Conservation (phyloP, 2,797 vertebrate genomes). For the Onychomys arenicola region DNA sequence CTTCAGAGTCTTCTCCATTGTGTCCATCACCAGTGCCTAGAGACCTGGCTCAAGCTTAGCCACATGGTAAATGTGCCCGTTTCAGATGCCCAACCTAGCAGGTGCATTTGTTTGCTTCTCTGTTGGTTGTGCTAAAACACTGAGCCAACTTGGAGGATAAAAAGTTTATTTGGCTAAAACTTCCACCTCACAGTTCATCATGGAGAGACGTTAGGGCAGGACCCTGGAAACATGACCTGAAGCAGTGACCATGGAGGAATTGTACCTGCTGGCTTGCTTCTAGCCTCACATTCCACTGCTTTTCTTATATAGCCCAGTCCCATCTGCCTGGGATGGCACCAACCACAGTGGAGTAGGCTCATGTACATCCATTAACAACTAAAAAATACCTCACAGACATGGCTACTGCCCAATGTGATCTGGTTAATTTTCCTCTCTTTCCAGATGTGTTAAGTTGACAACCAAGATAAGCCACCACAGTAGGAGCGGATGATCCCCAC, state of each 20-base stretch:
- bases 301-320: not conserved
- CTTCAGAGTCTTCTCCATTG: not conserved
- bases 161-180: not conserved
- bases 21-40: not conserved
- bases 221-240: not conserved
- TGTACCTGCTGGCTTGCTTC: not conserved
- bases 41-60: not conserved
- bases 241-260: not conserved
- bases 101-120: too few species aligned
- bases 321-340: not conserved
- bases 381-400: not conserved
- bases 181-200: not conserved
- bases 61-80: not conserved
- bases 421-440: not conserved
- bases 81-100: not conserved
- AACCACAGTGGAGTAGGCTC: not conserved
- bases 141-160: not conserved
- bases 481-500: not conserved
- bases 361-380: too few species aligned
- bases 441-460: not conserved
- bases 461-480: not conserved
- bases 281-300: not conserved
- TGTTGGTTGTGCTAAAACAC: not conserved
- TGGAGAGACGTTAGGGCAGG: not conserved
- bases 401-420: not conserved